Conservation (phyloP, 2,113 vertebrate species). For the Callipepla californica region DNA sequence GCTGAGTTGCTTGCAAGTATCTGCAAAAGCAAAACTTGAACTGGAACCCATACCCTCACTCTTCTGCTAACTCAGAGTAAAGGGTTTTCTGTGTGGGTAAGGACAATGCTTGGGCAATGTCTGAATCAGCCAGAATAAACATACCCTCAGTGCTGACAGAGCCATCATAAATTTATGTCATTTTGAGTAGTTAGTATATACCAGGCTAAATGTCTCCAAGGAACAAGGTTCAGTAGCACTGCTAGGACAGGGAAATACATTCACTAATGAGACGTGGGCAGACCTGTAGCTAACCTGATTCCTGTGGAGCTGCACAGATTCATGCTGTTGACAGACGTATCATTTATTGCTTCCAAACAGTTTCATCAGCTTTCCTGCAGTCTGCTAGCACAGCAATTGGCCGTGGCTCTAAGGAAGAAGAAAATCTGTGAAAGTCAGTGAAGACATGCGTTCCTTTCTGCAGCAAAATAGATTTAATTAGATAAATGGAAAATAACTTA, state of each 20-base stretch:
- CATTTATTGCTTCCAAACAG: constrained; percentile 6
- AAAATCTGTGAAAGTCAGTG: neutral
- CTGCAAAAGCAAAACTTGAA: constrained; percentile 5
- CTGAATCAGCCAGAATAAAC: constrained; percentile 24
- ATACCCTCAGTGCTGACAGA: neutral
- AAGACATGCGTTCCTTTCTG: neutral
- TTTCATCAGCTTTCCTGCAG: constrained; percentile 32
- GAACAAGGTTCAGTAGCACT: neutral
- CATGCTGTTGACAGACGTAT: neutral
- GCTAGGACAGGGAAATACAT: neutral
- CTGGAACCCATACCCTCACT: neutral
- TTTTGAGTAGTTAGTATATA: constrained; percentile 4
- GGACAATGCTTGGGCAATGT: neutral
- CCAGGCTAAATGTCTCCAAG: neutral
- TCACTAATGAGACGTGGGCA: neutral
- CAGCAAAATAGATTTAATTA: neutral
- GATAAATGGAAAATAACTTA: neutral
- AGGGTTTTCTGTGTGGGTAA: neutral
- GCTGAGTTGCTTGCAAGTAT: neutral
- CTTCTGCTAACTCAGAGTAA: neutral
- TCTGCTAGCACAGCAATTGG: neutral
- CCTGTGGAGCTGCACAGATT: neutral
- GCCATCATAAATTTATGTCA: constrained; percentile 18
- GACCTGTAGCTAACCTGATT: neutral
- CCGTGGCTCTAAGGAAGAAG: neutral